Base-by-base conservation (phyloP, 2,888 invertebrate genomes). In the Laspeyria flexula region DNA sequence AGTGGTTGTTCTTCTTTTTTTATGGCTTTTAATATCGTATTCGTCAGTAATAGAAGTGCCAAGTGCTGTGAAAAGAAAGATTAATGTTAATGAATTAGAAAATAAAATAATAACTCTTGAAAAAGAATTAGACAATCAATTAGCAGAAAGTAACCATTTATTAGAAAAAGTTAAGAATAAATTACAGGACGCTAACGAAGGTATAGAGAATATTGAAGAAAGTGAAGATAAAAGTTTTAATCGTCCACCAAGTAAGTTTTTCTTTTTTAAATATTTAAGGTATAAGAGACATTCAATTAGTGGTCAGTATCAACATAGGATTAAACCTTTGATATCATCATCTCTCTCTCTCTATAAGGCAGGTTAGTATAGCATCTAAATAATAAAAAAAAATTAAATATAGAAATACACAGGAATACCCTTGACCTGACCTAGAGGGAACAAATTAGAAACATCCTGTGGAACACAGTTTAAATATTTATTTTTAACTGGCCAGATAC, bases 11-110 rank as follows among this genome's bases (percentile, higher is more conserved):
- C 49, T 80, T 5, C 55, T 79, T 1, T 55, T 85, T 42, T 45
- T 90, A 46, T 90, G 90, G 86, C 55, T 88, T 3, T 34, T 89
- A 5, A 66, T 83, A 48, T 75, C 82, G 0, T 87, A 85, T 56
- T 78, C 81, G 1, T 82, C 86, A 0, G 48, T 78, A 34, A 66
- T 83, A 59, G 81, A 81, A 18, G 68, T 82, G 29, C 78, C 83
- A 10, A 76, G 58, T 18, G 39, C 71, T 5, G 29, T 55, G 18
- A 45, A 54, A 1, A 56, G 43, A 12, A 73, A 31, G 18, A 51
- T 63, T 35, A 72, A 65, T 43, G 60, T 75, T 0, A 38, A 47
- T 12, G 77, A 79, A 13, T 60, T 90, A 15, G 85, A 87, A 55
- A 75, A 64, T 40, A 80, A 76, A 52, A 69, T 90, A 55, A 56